These are phyloP conservation scores for Trissoscelio sp. DNA, from an alignment of 2,888 invertebrate genomes.

Conservation along the genomic window DNA sequence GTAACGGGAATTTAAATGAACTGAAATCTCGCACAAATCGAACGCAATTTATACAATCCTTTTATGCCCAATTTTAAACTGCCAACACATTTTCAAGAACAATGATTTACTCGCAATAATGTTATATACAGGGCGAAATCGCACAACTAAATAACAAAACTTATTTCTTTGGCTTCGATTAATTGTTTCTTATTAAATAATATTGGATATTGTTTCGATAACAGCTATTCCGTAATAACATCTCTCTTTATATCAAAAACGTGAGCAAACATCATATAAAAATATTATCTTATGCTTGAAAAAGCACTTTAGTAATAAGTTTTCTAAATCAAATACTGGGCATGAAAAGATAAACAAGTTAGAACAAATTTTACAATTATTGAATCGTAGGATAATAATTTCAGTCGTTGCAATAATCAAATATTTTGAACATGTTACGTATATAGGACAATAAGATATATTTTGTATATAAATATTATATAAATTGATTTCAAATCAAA, in stretches of 20 bases:
- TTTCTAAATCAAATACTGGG: slow-evolving; percentile 32
- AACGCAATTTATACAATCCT: slow-evolving; percentile 25
- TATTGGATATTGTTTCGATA: slow-evolving; percentile 24
- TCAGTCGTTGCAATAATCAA: slow-evolving; percentile 13
- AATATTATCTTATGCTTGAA: slow-evolving; percentile 52
- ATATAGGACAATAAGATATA: not conserved
- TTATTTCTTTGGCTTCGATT: slow-evolving; percentile 30
- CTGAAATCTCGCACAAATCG: not conserved
- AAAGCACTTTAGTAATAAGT: slow-evolving; percentile 30
- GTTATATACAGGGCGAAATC: slow-evolving; percentile 6
- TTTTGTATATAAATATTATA: not conserved
- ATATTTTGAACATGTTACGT: not conserved
- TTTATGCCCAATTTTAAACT: slow-evolving; percentile 50
- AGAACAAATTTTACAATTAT: slow-evolving; percentile 3
- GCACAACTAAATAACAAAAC: too few species aligned
- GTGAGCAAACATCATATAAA: slow-evolving; percentile 62
- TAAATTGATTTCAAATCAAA: not conserved
- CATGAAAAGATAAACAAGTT: slow-evolving; percentile 44
- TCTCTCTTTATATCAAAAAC: slow-evolving; percentile 41
- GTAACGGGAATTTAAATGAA: not conserved
- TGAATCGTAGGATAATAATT: slow-evolving; percentile 18
- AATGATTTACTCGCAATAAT: slow-evolving; percentile 11
- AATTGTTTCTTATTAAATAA: slow-evolving; percentile 26
- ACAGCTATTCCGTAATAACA: slow-evolving; percentile 12
- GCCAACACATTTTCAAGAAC: slow-evolving; percentile 12